Evolutionary conservation across 2,888 invertebrate species (phyloP).

Genomic region (Chalcosyrphus nemorum): DNA sequence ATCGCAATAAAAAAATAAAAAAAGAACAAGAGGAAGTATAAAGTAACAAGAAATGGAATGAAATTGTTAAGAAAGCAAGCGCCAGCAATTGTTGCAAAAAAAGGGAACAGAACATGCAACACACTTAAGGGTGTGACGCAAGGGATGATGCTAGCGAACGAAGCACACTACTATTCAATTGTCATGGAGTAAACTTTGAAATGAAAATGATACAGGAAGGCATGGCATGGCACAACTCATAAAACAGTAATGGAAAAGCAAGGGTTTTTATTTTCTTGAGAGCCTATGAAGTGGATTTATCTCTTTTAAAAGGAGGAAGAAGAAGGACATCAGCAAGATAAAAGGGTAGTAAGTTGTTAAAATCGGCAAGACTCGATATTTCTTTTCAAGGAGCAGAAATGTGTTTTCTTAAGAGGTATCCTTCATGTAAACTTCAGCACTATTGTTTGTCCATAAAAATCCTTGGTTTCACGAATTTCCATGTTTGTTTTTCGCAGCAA

Average conservation of each 20-base stretch:
- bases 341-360: no score
- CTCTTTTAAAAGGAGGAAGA: no score
- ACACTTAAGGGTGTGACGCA: not conserved
- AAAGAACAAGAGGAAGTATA: slow-evolving; percentile 33
- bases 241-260: slow-evolving; percentile 44
- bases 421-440: no score
- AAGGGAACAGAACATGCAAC: slow-evolving; percentile 15
- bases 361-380: no score
- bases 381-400: no score
- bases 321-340: slow-evolving; percentile 20
- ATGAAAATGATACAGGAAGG: slow-evolving; percentile 57
- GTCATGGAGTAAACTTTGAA: slow-evolving; percentile 55
- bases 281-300: slow-evolving; percentile 66
- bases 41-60: slow-evolving; percentile 61
- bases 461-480: no score
- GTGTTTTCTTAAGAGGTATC: no score
- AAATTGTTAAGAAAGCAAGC: slow-evolving; percentile 46
- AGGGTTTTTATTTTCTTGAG: slow-evolving; percentile 40
- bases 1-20: slow-evolving; percentile 58
- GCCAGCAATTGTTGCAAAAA: slow-evolving; percentile 7
- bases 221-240: slow-evolving; percentile 29
- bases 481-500: no score
- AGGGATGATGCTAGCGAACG: not conserved
- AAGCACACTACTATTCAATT: slow-evolving; percentile 52
- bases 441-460: no score